These are phyloP conservation scores for Cinara cedri DNA, from an alignment of 2,888 invertebrate genomes.

Conservation along the genomic window DNA sequence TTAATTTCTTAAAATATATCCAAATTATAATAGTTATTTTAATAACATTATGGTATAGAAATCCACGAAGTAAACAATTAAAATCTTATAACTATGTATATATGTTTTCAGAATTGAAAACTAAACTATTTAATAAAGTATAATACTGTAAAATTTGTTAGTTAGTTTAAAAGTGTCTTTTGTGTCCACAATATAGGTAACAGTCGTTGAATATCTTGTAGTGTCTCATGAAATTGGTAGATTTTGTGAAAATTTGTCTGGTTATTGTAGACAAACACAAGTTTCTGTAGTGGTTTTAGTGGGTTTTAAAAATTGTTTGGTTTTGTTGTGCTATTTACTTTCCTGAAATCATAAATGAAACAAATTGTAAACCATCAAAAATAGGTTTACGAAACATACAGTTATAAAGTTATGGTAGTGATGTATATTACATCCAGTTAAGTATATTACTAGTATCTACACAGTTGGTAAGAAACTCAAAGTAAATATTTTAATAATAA, in stretches of 20 bases:
- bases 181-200: conserved; percentile 44
- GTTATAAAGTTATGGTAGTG: conserved; percentile 24
- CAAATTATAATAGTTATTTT: conserved; percentile 4
- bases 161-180: conserved; percentile 50
- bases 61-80: conserved; percentile 7
- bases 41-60: neutral
- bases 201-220: conserved; percentile 51
- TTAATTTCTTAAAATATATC: conserved; percentile 13
- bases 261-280: conserved; percentile 43
- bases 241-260: conserved; percentile 53
- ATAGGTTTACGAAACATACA: conserved; percentile 7
- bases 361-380: conserved; percentile 29
- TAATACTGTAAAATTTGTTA: conserved; percentile 43
- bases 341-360: conserved; percentile 56
- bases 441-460: conserved; percentile 39
- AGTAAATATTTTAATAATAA: neutral
- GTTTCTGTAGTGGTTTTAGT: conserved; percentile 53
- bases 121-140: conserved; percentile 20
- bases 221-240: conserved; percentile 48
- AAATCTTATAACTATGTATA: conserved; percentile 28
- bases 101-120: conserved; percentile 30
- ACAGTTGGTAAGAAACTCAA: conserved; percentile 19
- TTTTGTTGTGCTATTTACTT: conserved; percentile 49
- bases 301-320: conserved; percentile 47
- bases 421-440: conserved; percentile 18